Evolutionary conservation across 2,888 invertebrate species (phyloP).

Genomic region (Meteorus cinctellus): DNA sequence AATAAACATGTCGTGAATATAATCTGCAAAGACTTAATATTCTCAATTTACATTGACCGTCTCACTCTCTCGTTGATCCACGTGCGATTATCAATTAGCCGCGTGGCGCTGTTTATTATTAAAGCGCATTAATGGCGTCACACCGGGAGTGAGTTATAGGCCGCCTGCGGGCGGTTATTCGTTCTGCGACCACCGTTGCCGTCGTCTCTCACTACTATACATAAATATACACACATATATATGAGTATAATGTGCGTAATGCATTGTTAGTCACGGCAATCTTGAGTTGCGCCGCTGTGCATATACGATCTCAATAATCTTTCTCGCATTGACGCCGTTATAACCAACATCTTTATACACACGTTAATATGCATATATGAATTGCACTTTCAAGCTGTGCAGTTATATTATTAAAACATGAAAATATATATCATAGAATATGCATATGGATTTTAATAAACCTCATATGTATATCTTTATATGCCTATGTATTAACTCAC

Average conservation of each 20-base stretch:
- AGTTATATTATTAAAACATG: constrained; percentile 9
- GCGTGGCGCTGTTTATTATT: constrained; percentile 47
- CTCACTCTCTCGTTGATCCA: constrained; percentile 40
- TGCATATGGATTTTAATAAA: not conserved
- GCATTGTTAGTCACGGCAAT: constrained; percentile 54
- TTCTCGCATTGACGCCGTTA: constrained; percentile 46
- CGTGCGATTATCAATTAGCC: constrained; percentile 54
- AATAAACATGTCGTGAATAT: constrained; percentile 1
- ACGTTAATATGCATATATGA: constrained; percentile 20
- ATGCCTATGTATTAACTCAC: not conserved
- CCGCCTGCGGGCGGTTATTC: constrained; percentile 50
- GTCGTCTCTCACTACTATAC: not conserved
- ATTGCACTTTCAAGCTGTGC: constrained; percentile 9
- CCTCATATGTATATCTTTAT: not conserved
- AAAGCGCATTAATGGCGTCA: constrained; percentile 50
- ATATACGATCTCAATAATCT: constrained; percentile 46
- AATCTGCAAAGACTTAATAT: constrained; percentile 38
- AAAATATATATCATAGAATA: not conserved
- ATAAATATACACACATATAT: constrained; percentile 10
- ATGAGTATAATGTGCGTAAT: constrained; percentile 44
- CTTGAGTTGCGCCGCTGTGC: constrained; percentile 43
- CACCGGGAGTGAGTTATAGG: constrained; percentile 46
- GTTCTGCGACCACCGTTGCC: constrained; percentile 43
- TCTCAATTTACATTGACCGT: constrained; percentile 16
- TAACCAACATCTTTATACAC: constrained; percentile 36